Conservation (phyloP, 1,140 invertebrate species). For the Druon quercuslanigerum region DNA sequence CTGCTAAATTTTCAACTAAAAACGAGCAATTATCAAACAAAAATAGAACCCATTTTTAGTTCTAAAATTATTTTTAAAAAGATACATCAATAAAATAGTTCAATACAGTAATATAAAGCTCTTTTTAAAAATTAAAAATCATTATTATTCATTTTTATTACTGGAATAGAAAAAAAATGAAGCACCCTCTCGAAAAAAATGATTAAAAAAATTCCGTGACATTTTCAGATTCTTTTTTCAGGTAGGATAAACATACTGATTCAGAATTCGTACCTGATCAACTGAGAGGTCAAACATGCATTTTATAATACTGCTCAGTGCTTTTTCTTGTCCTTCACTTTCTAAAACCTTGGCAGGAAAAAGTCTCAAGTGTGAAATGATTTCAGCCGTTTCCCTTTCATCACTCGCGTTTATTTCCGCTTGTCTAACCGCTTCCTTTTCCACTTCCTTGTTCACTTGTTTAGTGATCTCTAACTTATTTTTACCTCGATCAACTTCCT, state of each 20-base stretch:
- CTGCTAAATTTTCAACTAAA: no score
- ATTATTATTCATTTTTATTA: no score
- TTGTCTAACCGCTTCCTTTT: not conserved
- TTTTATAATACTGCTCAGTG: constrained; percentile 65
- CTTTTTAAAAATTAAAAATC: no score
- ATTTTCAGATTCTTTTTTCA: no score
- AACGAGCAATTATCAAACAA: no score
- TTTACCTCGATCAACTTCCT: not conserved
- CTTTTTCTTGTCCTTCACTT: constrained; percentile 59
- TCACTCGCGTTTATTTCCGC: constrained; percentile 23
- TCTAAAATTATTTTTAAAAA: no score
- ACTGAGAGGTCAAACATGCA: constrained; percentile 67
- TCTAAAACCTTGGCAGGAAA: constrained; percentile 54
- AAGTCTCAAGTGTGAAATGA: constrained; percentile 40
- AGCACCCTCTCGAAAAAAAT: no score
- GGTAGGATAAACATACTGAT: not conserved
- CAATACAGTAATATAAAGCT: no score
- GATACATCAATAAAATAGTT: no score
- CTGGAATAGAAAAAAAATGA: no score
- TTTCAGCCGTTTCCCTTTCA: constrained; percentile 44
- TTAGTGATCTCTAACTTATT: constrained; percentile 17
- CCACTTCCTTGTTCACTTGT: not conserved
- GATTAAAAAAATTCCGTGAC: no score
- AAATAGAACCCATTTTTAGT: no score
- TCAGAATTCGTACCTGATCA: constrained; percentile 59